Percentiles rank a stretch among this genome's conserved stretches.
These are phyloP conservation scores for Trichogramma evanescens DNA, from an alignment of 2,888 invertebrate species.

Conservation along the genomic window DNA sequence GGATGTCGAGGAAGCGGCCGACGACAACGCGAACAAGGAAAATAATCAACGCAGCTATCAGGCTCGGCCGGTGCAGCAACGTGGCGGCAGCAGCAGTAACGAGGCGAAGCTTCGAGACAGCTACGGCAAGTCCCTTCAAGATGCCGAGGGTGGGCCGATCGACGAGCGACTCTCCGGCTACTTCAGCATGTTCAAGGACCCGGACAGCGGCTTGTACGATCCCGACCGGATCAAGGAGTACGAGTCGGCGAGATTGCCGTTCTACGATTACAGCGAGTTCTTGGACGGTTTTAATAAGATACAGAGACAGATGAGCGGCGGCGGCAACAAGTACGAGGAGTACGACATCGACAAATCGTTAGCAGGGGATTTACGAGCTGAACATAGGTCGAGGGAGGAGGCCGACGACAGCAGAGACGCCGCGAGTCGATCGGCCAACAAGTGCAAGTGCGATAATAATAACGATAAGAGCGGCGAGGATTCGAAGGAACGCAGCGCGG, in stretches of 20 bases:
- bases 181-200: slow-evolving; percentile 32
- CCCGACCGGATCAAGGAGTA: slow-evolving; percentile 16
- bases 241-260: slow-evolving; percentile 1
- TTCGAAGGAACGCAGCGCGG: not conserved
- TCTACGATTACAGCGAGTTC: slow-evolving; percentile 7
- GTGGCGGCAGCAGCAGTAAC: not conserved
- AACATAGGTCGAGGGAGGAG: not conserved
- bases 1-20: slow-evolving; percentile 12
- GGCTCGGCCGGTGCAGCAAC: not conserved
- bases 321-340: slow-evolving; percentile 37
- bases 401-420: not conserved
- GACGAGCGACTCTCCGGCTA: slow-evolving; percentile 38
- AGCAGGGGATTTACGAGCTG: not conserved
- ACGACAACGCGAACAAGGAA: slow-evolving; percentile 14
- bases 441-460: not conserved
- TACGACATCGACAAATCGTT: slow-evolving; percentile 29
- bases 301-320: slow-evolving; percentile 1
- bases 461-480: slow-evolving; percentile 3
- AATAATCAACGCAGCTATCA: slow-evolving; percentile 14
- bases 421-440: no score
- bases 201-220: slow-evolving; percentile 28
- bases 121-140: slow-evolving; percentile 39
- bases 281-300: slow-evolving; percentile 7
- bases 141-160: slow-evolving; percentile 27
- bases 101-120: slow-evolving; percentile 35